Conservation (phyloP, 2,888 invertebrate genomes). For the Drosophila pegasa region DNA sequence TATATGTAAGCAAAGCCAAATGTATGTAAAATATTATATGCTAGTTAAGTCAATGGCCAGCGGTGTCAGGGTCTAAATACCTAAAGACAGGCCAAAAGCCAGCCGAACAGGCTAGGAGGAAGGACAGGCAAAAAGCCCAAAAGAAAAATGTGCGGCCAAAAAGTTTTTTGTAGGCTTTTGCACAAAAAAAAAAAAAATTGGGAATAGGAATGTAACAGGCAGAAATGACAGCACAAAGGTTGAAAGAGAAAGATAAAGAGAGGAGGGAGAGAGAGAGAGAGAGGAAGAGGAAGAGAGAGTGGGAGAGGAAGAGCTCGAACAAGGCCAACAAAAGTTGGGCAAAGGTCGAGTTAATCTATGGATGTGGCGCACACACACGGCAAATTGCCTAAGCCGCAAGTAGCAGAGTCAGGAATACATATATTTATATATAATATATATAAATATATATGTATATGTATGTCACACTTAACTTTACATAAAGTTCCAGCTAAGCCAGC, state of each 20-base stretch:
- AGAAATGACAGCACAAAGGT: constrained; percentile 43
- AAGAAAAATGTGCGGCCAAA: constrained; percentile 43
- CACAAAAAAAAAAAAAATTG: constrained; percentile 1
- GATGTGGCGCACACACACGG: constrained; percentile 26
- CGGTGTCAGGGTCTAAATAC: constrained; percentile 13
- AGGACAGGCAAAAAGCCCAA: constrained; percentile 3
- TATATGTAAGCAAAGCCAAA: not conserved
- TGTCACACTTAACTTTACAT: constrained; percentile 15
- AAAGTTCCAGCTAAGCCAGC: constrained; percentile 20
- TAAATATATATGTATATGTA: not conserved
- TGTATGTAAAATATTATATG: constrained; percentile 5
- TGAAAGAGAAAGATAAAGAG: not conserved
- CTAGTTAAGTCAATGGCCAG: constrained; percentile 18
- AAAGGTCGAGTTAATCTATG: constrained; percentile 71
- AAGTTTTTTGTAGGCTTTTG: constrained; percentile 39
- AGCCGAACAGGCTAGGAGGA: not conserved
- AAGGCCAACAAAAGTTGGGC: constrained; percentile 39
- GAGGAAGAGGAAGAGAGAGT: not conserved
- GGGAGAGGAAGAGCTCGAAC: not conserved
- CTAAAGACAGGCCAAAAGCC: constrained; percentile 7
- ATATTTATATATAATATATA: not conserved
- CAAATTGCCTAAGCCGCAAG: constrained; percentile 41
- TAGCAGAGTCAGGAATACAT: constrained; percentile 1
- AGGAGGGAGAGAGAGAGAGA: not conserved
- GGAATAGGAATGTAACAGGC: constrained; percentile 36